Evolutionary conservation across 2,888 invertebrate species (phyloP).

Genomic region (Brachylomia viminalis): DNA sequence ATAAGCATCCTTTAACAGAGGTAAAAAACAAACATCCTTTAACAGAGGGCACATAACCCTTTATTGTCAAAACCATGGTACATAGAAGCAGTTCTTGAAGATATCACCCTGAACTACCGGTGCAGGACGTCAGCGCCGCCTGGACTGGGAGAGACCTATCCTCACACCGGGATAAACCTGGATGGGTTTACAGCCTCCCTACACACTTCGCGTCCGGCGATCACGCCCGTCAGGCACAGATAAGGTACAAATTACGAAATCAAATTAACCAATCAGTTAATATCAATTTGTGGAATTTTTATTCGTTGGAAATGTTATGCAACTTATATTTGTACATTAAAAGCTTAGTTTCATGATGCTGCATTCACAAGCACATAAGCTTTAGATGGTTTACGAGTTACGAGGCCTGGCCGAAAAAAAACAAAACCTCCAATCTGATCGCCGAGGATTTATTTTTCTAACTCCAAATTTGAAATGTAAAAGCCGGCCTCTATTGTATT

Average conservation of each 20-base stretch:
- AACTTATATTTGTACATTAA: background rate
- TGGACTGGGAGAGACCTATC: no score
- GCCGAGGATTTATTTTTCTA: conserved; percentile 45
- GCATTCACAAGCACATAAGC: background rate
- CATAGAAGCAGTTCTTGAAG: no score
- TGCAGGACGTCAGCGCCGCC: no score
- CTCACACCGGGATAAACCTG: no score
- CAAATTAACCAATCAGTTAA: background rate
- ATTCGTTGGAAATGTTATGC: background rate
- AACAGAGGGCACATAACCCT: no score
- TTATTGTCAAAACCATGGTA: no score
- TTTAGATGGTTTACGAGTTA: background rate
- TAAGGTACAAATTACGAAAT: background rate
- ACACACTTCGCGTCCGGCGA: no score
- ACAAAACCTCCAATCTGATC: conserved; percentile 34
- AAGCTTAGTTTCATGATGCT: background rate
- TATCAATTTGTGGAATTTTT: background rate
- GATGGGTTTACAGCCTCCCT: no score
- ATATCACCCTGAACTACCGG: no score
- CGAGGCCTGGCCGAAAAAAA: conserved; percentile 13
- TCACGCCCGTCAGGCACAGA: no score
- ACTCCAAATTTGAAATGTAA: conserved; percentile 56
- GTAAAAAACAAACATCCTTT: no score
- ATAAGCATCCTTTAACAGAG: no score
- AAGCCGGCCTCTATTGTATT: conserved; percentile 50